Percentiles rank a stretch among this genome's conserved stretches.
Conservation (phyloP, 1,140 invertebrate genomes). For the Medauroidea extradentata region DNA sequence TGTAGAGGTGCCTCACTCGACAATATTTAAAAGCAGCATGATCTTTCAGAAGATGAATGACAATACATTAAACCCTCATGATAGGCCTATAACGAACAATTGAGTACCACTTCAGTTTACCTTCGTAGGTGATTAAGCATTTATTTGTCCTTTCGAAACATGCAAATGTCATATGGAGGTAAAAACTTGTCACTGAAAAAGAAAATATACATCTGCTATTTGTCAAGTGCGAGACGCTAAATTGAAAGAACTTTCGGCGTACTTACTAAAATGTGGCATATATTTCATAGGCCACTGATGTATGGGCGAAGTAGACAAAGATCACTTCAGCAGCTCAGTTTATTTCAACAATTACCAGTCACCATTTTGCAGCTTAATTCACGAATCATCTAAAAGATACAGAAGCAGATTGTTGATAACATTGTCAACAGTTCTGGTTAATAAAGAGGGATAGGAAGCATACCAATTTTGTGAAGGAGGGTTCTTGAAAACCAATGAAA, state of each 20-base stretch:
- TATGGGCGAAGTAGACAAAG: no score
- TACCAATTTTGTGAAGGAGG: no score
- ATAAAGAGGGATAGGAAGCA: no score
- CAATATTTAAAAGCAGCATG: slow-evolving; percentile 25
- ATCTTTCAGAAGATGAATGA: slow-evolving; percentile 23
- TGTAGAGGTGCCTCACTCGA: slow-evolving; percentile 12
- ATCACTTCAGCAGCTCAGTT: no score
- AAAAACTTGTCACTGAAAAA: slow-evolving; percentile 26
- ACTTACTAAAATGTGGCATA: slow-evolving; percentile 25
- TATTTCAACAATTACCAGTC: no score
- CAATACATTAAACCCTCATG: slow-evolving; percentile 11
- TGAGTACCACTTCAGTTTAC: slow-evolving; percentile 20
- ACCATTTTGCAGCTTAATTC: no score
- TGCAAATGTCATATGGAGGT: slow-evolving; percentile 43
- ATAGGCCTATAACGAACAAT: slow-evolving; percentile 19
- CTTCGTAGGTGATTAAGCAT: slow-evolving; percentile 45
- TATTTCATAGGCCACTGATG: slow-evolving; percentile 30
- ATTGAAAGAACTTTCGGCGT: slow-evolving; percentile 34
- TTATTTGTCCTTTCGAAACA: slow-evolving; percentile 38
- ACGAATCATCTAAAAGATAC: no score
- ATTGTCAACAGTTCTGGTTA: slow-evolving; percentile 18
- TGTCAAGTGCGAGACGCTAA: slow-evolving; percentile 32
- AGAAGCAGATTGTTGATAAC: no score
- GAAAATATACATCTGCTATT: slow-evolving; percentile 42
- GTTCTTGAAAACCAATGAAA: no score